Conservation (phyloP, 2,113 vertebrate species). For the Chamaetylas fuelleborni region DNA sequence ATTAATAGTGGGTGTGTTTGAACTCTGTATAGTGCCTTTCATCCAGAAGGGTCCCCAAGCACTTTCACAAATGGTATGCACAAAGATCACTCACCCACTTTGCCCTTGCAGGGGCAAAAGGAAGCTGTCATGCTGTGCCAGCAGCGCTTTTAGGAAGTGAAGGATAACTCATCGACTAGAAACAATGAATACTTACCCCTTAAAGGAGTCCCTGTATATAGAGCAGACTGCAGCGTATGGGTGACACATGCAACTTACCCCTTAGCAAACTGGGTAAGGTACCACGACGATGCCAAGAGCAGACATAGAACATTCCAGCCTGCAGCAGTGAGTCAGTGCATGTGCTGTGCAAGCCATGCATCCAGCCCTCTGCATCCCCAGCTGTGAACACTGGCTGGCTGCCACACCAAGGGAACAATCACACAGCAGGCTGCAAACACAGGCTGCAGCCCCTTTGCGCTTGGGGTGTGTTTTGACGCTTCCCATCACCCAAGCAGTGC, state of each 20-base stretch:
- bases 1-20: background rate
- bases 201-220: background rate
- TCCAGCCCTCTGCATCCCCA: rapidly evolving
- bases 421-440: background rate
- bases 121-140: slow-evolving; percentile 58
- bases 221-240: background rate
- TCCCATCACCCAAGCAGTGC: background rate
- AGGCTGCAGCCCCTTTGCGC: background rate
- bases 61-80: background rate
- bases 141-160: slow-evolving; percentile 60
- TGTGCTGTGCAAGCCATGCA: background rate
- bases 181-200: slow-evolving; percentile 29
- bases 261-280: background rate
- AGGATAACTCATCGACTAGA: slow-evolving; percentile 50
- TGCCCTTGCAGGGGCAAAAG: slow-evolving; percentile 3
- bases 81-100: slow-evolving; percentile 54
- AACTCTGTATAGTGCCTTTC: background rate
- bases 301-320: rapidly evolving
- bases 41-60: slow-evolving; percentile 9
- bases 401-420: background rate
- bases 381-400: background rate
- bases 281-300: rapidly evolving
- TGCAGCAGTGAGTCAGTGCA: background rate
- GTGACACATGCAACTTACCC: background rate
- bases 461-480: background rate